These are phyloP conservation scores for Hippocampus kuda DNA, from an alignment of 2,797 vertebrate genomes.

Conservation along the genomic window DNA sequence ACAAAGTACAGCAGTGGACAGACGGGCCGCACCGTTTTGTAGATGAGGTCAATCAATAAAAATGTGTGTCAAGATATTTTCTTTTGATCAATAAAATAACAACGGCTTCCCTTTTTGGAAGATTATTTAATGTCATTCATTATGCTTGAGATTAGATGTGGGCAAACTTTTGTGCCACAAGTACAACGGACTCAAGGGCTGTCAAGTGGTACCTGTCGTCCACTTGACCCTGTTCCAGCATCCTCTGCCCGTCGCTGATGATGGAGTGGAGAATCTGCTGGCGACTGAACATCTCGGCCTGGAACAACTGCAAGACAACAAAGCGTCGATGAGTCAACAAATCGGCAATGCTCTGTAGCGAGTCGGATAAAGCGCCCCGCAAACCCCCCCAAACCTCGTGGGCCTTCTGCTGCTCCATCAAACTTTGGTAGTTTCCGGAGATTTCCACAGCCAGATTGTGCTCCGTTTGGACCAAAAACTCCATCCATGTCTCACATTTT, in stretches of 20 bases:
- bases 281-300: slow-evolving; percentile 97
- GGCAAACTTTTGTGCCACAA: no score
- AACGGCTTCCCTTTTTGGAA: no score
- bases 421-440: slow-evolving; percentile 85
- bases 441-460: slow-evolving; percentile 87
- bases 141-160: no score
- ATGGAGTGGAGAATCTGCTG: slow-evolving; percentile 97
- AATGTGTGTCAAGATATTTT: background rate
- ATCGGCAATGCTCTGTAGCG: no score
- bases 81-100: no score
- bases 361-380: slow-evolving; percentile 1
- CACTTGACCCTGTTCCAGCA: slow-evolving; percentile 94
- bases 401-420: slow-evolving; percentile 87
- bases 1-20: background rate
- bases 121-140: no score
- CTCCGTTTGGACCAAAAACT: slow-evolving; percentile 88
- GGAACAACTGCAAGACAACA: slow-evolving; percentile 77
- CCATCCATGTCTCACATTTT: slow-evolving; percentile 98
- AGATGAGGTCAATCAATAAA: background rate
- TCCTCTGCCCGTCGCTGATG: slow-evolving; percentile 85
- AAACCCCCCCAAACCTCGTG: slow-evolving; percentile 72
- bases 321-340: background rate
- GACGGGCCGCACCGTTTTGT: background rate
- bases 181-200: background rate
- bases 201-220: slow-evolving; percentile 81